Conservation (phyloP, 1,140 invertebrate genomes). For the Macrobrachium rosenbergii region DNA sequence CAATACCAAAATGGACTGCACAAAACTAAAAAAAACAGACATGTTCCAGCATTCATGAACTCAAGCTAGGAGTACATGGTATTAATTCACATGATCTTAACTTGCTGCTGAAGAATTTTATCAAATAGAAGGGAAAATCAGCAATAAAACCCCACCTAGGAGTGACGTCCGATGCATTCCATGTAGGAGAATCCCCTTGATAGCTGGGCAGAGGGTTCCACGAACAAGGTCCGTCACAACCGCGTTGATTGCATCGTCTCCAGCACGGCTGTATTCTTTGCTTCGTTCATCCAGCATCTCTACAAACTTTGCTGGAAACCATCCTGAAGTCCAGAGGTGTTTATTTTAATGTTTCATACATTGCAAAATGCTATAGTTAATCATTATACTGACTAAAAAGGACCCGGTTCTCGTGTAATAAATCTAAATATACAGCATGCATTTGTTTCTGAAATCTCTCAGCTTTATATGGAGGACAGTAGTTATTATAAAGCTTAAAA, state of each 20-base stretch:
- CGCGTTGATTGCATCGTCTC: constrained; percentile 97
- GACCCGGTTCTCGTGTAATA: not conserved
- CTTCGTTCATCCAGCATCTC: constrained; percentile 96
- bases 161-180: constrained; percentile 79
- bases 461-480: too few species aligned
- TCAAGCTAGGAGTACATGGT: too few species aligned
- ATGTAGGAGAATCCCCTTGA: constrained; percentile 96
- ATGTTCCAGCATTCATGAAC: too few species aligned
- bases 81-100: too few species aligned
- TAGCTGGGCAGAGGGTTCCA: constrained; percentile 91
- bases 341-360: not conserved
- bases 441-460: not conserved
- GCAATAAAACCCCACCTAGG: constrained; percentile 35
- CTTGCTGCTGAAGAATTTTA: too few species aligned
- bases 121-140: too few species aligned
- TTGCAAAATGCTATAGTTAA: not conserved
- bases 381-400: not conserved
- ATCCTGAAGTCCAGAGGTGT: constrained; percentile 74
- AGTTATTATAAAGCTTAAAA: too few species aligned
- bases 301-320: constrained; percentile 99
- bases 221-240: constrained; percentile 96
- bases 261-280: constrained; percentile 94
- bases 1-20: too few species aligned
- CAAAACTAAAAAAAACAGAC: too few species aligned
- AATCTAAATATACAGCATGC: not conserved